Evolutionary conservation across 2,113 vertebrate genomes (phyloP), one percentile per base, ranked within the genome.

Genomic region (Cephalopholis sonnerati): DNA sequence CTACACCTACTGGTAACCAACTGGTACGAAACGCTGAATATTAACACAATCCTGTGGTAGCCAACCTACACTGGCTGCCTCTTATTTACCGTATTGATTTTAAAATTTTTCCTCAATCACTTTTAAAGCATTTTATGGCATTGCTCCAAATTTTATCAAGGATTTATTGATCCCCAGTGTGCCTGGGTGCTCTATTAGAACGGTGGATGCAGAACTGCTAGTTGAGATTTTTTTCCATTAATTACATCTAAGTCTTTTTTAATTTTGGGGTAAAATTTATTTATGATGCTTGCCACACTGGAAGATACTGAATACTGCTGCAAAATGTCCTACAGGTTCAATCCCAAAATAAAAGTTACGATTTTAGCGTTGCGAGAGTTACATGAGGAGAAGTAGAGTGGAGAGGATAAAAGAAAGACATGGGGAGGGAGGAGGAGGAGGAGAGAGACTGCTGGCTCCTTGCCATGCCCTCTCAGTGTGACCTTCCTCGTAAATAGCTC

Each of bases 401-500:
- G 29, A 51, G 69, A 54, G 69, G 70, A 89, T 79, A 51, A 76
- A 84, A 84, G 79, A 63, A 75, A 84, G 74, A 85, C 55, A 46
- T 76, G 55, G 70, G 69, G 76, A 76, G 81, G 41, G 81, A 68
- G 77, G 79, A 83, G 48, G 83, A 77, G 90, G 86, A 94, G 83
- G 83, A 87, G 71, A 93, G 93, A 93, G 85, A 89, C 83, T 82
- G 79, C 88, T 96, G 95, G 94, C 95, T 92, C 83, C 63, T 86
- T 87, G 96, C 96, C 95, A 95, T 94, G 95, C 93, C 94, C 95
- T 96, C 93, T 95, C 92, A 62, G 84, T 76, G 86, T 96, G 96
- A 96, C 96, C 95, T 97, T 96, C 95, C 95, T 95, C 92, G 91
- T 94, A 95, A 96, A 96, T 95, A 95, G 93, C 89, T 83, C 88